Evolutionary conservation across 2,888 invertebrate genomes (phyloP).

Genomic region (Xestobium rufovillosum): DNA sequence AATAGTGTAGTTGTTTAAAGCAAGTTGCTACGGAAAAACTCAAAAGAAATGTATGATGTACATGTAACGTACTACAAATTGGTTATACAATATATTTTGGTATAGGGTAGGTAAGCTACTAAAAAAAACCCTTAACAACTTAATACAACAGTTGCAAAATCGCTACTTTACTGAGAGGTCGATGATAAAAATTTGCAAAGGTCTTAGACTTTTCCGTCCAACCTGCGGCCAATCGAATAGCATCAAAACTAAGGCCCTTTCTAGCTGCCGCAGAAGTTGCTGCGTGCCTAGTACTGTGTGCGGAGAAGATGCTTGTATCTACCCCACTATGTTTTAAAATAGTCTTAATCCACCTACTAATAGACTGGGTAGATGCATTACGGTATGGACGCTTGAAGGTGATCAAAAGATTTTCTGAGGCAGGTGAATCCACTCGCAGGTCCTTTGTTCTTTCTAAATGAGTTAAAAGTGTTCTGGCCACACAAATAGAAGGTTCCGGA

Average conservation of each 20-base stretch:
- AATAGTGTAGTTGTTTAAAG: too few species aligned
- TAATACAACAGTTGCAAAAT: too few species aligned
- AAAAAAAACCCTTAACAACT: too few species aligned
- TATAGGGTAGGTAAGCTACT: too few species aligned
- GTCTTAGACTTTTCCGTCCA: constrained; percentile 18
- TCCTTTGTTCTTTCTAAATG: too few species aligned
- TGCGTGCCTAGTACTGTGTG: constrained; percentile 26
- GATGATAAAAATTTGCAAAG: constrained; percentile 25
- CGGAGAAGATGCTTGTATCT: constrained; percentile 20
- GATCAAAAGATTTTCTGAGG: constrained; percentile 17
- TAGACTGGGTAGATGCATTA: constrained; percentile 19
- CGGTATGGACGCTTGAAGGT: constrained; percentile 22
- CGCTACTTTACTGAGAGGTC: constrained; percentile 13
- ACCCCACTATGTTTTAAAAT: constrained; percentile 19
- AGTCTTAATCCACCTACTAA: constrained; percentile 25
- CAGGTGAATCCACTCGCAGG: too few species aligned
- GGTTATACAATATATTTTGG: too few species aligned
- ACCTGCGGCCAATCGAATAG: too few species aligned
- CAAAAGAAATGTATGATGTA: too few species aligned
- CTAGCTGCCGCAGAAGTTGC: constrained; percentile 24
- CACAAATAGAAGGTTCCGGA: constrained; percentile 17
- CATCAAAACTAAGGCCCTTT: constrained; percentile 22
- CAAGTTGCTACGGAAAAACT: too few species aligned
- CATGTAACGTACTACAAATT: too few species aligned
- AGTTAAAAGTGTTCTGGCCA: constrained; percentile 15